Base-by-base conservation (phyloP, 2,888 invertebrate genomes). In the Drosophila meridiana region DNA sequence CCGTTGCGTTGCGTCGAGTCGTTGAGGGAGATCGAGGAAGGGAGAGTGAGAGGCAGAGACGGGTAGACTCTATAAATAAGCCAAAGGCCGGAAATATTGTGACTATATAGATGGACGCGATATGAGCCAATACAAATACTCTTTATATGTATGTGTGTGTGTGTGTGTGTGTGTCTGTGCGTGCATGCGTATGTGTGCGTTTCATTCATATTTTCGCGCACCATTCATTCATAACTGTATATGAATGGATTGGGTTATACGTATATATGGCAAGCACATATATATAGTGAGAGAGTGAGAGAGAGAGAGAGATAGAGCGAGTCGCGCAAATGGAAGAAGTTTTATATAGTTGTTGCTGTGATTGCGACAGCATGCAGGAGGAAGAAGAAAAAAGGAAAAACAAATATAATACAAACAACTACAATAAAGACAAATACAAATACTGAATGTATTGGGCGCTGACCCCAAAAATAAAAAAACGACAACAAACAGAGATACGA, bases 31-130 rank as follows among this genome's bases (percentile, higher is more conserved):
- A 55, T 45, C 8, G 57, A 1, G 14, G 20, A 53, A 47, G 48
- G 14, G 57, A 32, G 38, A 47, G 47, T 13, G 63, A 0, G 13
- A 40, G 60, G 40, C 47, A 58, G 50, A 4, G 14, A 36, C 45
- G 36, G 28, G n/a, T 53, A 53, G 32, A 11, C 50, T 68, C 81
- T 80, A 81, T 70, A 80, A 80, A 80, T 80, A 79, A 76, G 64
- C 64, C 72, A 61, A 71, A 70, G 89, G 73, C 87, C 89, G 87
- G 87, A 87, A 89, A 85, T 89, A 85, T 82, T 86, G 88, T 83
- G 88, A 75, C 80, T 78, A 88, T 80, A 85, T 85, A 69, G 70
- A 73, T 70, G 72, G 65, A 47, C 14, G 58, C 57, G 59, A 58
- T 58, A 59, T 36, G 34, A 47, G 28, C 52, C 52, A 55, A 61